These are phyloP conservation scores for Argopecten irradians DNA, from an alignment of 1,140 invertebrate genomes.

Conservation along the genomic window DNA sequence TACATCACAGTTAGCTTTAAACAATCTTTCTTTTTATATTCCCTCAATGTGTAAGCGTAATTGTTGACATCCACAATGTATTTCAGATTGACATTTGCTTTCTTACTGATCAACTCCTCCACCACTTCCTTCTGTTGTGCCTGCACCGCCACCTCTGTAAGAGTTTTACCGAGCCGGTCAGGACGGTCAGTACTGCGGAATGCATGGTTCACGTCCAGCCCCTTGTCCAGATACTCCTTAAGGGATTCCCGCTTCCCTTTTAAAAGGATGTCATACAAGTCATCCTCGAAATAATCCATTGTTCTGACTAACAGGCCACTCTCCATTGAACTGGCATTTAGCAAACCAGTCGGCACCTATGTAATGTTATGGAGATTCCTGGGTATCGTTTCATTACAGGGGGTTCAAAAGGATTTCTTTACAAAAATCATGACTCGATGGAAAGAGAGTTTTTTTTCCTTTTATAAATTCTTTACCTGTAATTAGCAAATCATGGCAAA, in stretches of 20 bases:
- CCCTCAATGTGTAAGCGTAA: constrained; percentile 55
- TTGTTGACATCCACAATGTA: constrained; percentile 64
- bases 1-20: constrained; percentile 63
- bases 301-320: background rate
- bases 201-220: constrained; percentile 61
- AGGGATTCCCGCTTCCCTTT: constrained; percentile 51
- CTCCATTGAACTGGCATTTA: constrained; percentile 5
- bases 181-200: constrained; percentile 57
- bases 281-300: constrained; percentile 68
- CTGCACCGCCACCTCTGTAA: constrained; percentile 59
- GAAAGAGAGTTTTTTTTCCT: background rate
- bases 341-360: background rate
- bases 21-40: constrained; percentile 60
- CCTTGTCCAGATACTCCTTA: constrained; percentile 56
- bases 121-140: constrained; percentile 54
- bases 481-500: too few relatives aligned
- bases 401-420: background rate
- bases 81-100: constrained; percentile 62
- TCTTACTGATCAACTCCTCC: constrained; percentile 48
- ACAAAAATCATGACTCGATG: background rate
- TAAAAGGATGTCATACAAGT: constrained; percentile 57
- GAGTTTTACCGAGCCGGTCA: constrained; percentile 61
- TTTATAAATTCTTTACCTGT: background rate
- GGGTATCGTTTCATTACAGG: background rate
- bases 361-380: background rate